Base-by-base conservation (phyloP, 2,113 vertebrate genomes). In the Xyliphius kryptos region DNA sequence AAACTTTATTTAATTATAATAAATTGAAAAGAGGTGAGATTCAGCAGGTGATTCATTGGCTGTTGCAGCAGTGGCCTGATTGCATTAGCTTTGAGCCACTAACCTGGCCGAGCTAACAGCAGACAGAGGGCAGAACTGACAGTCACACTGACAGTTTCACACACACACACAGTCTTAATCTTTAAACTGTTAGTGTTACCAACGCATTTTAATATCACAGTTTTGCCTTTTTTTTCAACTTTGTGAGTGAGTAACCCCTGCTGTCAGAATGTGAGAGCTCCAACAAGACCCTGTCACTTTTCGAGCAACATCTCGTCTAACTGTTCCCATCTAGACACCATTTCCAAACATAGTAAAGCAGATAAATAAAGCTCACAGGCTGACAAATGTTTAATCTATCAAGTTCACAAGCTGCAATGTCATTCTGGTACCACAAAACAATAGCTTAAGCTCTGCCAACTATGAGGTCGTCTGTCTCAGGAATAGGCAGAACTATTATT, bases 31-130 rank as follows among this genome's bases (percentile, higher is more conserved):
- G 32, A 32, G 66, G 68, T 66, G 75, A 77, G 71, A 76, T 74
- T 76, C 76, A 72, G 61, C 75, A 61, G 56, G 74, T 75, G 79
- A 82, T 82, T 82, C 81, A 77, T 69, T 76, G 77, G 77, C 79
- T 79, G 72, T 78, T 70, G 76, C 68, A 77, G 68, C 77, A 74
- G 78, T 74, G 74, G 68, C 72, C 62, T 60, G 59, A 82, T 82
- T 74, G 75, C 72, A 76, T 81, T 79, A 76, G 72, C 64, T 79
- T 79, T 66, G 72, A 82, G 17, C 63, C 19, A 9, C 32, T 26
- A 12, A 41, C n/a, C 22, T 36, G 3, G 46, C 46, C 54, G 41
- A 57, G 54, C 20, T 56, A 41, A 57, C 46, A 9, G 19, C 10
- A 22, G 32, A 12, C 3, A 15, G 20, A 62, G 10, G 6, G 5